These are phyloP conservation scores for Hydractinia echinata DNA, from an alignment of 30 jellyfish, hydroid and myxozoan species.

Conservation along the genomic window DNA sequence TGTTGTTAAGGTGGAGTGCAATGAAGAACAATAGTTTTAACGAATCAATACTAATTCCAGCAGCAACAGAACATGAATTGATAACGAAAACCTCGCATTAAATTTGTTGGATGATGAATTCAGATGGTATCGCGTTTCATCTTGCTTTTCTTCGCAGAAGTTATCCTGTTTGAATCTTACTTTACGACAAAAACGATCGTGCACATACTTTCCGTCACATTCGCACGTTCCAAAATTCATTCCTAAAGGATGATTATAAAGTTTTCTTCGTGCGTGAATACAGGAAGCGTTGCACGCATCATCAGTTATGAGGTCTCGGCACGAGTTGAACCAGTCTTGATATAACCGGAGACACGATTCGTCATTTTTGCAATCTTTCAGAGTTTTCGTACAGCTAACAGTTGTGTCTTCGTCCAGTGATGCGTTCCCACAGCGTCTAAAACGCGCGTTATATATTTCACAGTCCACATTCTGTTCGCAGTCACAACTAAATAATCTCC, in stretches of 20 bases:
- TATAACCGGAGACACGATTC: background rate
- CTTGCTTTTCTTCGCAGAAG: background rate
- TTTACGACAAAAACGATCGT: slow-evolving; percentile 4
- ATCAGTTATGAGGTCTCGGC: background rate
- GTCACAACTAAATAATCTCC: background rate
- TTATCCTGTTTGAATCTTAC: background rate
- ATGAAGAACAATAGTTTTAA: no score
- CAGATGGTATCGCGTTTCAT: no score
- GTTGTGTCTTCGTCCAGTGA: background rate
- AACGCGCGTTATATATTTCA: background rate
- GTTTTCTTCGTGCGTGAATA: background rate
- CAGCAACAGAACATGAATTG: no score
- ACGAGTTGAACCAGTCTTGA: background rate
- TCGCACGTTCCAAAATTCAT: background rate
- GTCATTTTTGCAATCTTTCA: background rate
- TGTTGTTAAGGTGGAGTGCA: no score
- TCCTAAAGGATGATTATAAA: background rate
- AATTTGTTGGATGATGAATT: no score
- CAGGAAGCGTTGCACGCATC: background rate
- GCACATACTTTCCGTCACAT: background rate
- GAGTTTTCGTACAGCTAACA: background rate
- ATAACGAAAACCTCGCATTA: no score
- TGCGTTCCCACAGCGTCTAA: background rate
- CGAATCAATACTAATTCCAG: no score
- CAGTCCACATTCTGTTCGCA: background rate